Evolutionary conservation across 2,113 vertebrate species (phyloP).

Genomic region (Suricata suricatta): DNA sequence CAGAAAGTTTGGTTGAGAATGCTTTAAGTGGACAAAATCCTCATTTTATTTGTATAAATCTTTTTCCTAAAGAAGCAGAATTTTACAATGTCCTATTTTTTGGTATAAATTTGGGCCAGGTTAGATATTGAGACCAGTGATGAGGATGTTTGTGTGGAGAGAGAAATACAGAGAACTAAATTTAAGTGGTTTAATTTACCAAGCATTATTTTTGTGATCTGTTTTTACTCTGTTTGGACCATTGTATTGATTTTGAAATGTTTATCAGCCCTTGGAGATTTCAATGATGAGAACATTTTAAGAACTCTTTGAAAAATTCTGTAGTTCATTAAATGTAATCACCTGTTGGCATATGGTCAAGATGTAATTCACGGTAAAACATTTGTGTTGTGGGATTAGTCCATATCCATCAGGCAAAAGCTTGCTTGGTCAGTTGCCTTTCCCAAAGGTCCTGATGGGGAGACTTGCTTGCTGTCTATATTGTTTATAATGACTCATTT

Average conservation of each 20-base stretch:
- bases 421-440: not conserved
- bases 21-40: not conserved
- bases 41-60: not conserved
- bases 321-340: slow-evolving; percentile 54
- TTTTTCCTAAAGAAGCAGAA: not conserved
- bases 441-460: not conserved
- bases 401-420: not conserved
- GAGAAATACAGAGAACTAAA: not conserved
- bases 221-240: slow-evolving; percentile 31
- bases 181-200: slow-evolving; percentile 32
- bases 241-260: slow-evolving; percentile 59
- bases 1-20: not conserved
- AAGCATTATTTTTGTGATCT: slow-evolving; percentile 29
- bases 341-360: slow-evolving; percentile 59
- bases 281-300: slow-evolving; percentile 61
- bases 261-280: slow-evolving; percentile 55
- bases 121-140: slow-evolving; percentile 3
- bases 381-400: slow-evolving; percentile 45
- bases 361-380: slow-evolving; percentile 53
- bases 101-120: not conserved
- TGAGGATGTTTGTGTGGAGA: not conserved
- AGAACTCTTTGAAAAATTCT: slow-evolving; percentile 17
- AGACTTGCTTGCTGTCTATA: not conserved
- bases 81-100: slow-evolving; percentile 15
- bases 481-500: slow-evolving; percentile 19